Evolutionary conservation across 2,888 invertebrate species (phyloP), one percentile per base, ranked within the genome.

Genomic region (Andrena flavipes): DNA sequence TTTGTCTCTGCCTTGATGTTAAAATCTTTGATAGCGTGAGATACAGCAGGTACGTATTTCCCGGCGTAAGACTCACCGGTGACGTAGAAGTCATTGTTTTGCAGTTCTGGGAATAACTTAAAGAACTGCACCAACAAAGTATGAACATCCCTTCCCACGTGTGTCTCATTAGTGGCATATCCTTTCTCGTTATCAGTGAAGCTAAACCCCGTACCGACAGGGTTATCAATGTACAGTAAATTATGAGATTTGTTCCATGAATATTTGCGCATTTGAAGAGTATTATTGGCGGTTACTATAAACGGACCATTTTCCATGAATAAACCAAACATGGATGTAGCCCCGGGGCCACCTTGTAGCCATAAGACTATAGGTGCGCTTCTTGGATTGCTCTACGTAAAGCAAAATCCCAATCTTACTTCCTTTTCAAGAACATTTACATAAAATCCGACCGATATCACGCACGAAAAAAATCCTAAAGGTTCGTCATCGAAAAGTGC

Each of bases 51-150:
- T 0, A 96, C 96, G 92, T 96, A 96, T 92, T 96, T 96, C 0
- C 98, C 98, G 60, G 96, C 98, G 92, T 98, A 98, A 0, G 98
- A 98, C 94, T 99, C 98, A 0, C 99, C 99, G 0, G 97, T 96
- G 0, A 98, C 96, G 94, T 96, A 99, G 93, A 99, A 98, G 69
- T 97, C 97, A 89, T 96, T 97, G 0, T 94, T 91, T 90, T 96
- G 96, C 35, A 97, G 94, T 88, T 97, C 96, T 0, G 97, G 96
- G 92, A 98, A 99, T 0, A 99, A 92, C 84, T 96, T 95, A 93
- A 98, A 98, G 92, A 99, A 97, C 93, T 99, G 99, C 54, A 95
- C 94, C 2, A 98, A 90, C 0, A 97, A 97, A 71, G 95, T 95
- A 91, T 98, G 97, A 7, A 99, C 93, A 92, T 99, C 96, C 68